Percentiles rank a stretch among this genome's conserved stretches.
These are phyloP conservation scores for Siderastrea siderea DNA, from an alignment of 92 coral and sea anemone species.

Conservation along the genomic window DNA sequence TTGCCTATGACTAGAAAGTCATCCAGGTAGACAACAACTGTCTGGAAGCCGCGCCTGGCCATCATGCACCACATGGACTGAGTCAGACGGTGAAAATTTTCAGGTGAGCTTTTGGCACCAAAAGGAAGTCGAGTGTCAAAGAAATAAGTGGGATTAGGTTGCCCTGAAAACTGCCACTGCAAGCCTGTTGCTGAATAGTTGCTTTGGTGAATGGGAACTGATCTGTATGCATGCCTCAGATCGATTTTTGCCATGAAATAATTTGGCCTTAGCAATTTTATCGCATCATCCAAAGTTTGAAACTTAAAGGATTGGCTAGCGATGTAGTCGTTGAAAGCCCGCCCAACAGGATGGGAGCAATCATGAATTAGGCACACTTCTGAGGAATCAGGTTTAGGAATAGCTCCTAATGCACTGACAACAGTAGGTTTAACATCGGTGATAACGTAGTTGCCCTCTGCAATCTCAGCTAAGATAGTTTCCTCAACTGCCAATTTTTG, in stretches of 20 bases:
- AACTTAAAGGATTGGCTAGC: too few relatives aligned
- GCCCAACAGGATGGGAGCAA: slow-evolving; percentile 50
- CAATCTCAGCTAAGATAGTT: neutral
- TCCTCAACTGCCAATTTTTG: neutral
- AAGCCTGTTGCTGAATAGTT: too few relatives aligned
- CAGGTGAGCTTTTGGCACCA: slow-evolving; percentile 28
- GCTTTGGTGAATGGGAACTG: slow-evolving; percentile 42
- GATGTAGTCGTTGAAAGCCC: slow-evolving; percentile 33
- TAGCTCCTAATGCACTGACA: slow-evolving; percentile 67
- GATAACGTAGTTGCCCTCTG: slow-evolving; percentile 40
- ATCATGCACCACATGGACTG: neutral
- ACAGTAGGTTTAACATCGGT: slow-evolving; percentile 37
- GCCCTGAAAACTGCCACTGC: neutral
- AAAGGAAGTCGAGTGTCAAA: slow-evolving; percentile 43
- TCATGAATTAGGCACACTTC: slow-evolving; percentile 59
- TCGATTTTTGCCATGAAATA: slow-evolving; percentile 19
- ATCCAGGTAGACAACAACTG: slow-evolving; percentile 66
- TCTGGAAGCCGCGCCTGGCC: neutral
- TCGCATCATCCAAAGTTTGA: too few relatives aligned
- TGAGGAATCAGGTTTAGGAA: slow-evolving; percentile 62
- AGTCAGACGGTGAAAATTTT: neutral
- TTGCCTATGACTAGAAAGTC: slow-evolving; percentile 53
- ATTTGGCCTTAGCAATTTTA: too few relatives aligned
- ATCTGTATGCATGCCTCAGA: slow-evolving; percentile 45
- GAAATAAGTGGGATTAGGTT: slow-evolving; percentile 26